Percentiles rank a stretch among this genome's conserved stretches.
These are phyloP conservation scores for Etheostoma cragini DNA, from an alignment of 2,113 vertebrate genomes.

Conservation along the genomic window DNA sequence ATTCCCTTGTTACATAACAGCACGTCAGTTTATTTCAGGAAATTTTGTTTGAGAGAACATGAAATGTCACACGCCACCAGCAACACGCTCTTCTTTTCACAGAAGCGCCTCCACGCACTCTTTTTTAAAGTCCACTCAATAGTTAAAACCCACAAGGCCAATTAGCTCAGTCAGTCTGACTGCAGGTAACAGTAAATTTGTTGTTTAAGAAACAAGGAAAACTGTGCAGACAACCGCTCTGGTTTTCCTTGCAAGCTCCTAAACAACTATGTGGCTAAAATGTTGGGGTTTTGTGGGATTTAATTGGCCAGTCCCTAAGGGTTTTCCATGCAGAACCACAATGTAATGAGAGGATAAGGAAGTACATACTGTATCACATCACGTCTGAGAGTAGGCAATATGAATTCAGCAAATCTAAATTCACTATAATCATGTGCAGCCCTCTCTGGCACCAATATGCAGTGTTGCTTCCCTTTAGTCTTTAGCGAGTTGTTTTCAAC, in stretches of 20 bases:
- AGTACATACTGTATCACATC: background rate
- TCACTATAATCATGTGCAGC: background rate
- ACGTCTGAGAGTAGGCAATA: background rate
- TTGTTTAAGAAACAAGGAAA: conserved; percentile 1
- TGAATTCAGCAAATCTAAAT: background rate
- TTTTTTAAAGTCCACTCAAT: conserved; percentile 19
- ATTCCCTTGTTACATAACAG: background rate
- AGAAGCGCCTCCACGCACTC: background rate
- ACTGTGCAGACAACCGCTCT: background rate
- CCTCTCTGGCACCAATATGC: background rate
- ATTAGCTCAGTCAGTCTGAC: conserved; percentile 46
- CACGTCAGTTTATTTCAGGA: conserved; percentile 40
- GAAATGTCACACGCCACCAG: conserved; percentile 2
- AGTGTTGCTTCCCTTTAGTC: background rate
- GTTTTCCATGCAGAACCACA: background rate
- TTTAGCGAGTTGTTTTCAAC: background rate
- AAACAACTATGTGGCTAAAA: conserved; percentile 13
- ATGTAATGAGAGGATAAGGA: conserved; percentile 4
- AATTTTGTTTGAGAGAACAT: conserved; percentile 6
- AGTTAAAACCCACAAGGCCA: conserved; percentile 49
- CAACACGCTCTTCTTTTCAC: background rate
- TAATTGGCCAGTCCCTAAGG: conserved; percentile 2
- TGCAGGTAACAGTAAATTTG: conserved; percentile 26
- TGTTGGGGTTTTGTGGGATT: conserved; percentile 15
- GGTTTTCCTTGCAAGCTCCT: conserved; percentile 2